Percentiles rank a stretch among this genome's conserved stretches.
These are phyloP conservation scores for Vulpes ferrilata DNA, from an alignment of 2,113 vertebrate genomes.

Conservation along the genomic window DNA sequence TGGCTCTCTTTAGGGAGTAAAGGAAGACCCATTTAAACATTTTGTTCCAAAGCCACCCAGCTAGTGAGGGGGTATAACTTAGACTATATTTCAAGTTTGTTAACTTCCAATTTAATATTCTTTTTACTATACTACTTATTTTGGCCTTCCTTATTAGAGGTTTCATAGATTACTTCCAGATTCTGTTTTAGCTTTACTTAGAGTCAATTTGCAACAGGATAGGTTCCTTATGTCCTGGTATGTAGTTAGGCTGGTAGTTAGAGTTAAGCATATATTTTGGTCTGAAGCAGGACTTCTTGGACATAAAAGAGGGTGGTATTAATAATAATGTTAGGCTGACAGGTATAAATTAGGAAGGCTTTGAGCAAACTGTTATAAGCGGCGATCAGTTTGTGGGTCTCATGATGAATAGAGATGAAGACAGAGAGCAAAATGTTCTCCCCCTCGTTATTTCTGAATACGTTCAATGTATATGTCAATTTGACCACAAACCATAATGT, in stretches of 20 bases:
- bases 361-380: background rate
- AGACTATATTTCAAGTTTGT: background rate
- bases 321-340: background rate
- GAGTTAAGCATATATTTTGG: background rate
- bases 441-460: constrained; percentile 13
- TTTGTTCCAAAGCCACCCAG: background rate
- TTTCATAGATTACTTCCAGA: background rate
- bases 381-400: too few species aligned
- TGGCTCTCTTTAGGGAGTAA: background rate
- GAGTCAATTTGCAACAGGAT: background rate
- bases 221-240: background rate
- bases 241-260: background rate
- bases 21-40: background rate
- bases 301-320: background rate
- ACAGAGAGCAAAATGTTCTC: background rate
- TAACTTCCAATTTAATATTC: background rate
- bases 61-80: background rate
- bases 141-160: background rate
- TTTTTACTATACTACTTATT: background rate
- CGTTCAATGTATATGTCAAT: background rate
- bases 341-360: background rate
- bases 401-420: background rate
- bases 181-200: constrained; percentile 26
- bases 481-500: background rate
- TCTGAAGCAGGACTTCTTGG: background rate